These are phyloP conservation scores for Pseudopodoces humilis DNA, from an alignment of 2,113 vertebrate genomes.

Conservation along the genomic window DNA sequence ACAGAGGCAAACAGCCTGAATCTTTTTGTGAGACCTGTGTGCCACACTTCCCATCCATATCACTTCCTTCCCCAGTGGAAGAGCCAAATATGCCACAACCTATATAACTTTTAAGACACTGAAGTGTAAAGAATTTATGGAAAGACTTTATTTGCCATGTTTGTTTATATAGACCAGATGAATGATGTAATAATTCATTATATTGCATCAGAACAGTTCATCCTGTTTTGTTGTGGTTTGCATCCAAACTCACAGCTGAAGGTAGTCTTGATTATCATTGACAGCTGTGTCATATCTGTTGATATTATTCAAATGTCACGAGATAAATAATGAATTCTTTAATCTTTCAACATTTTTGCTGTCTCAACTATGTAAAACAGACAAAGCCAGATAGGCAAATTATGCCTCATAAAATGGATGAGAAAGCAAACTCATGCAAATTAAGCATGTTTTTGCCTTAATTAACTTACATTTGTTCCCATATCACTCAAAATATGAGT, in stretches of 20 bases:
- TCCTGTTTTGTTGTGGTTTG: slow-evolving; percentile 33
- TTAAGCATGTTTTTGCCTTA: neutral
- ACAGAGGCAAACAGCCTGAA: neutral
- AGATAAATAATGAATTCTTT: slow-evolving; percentile 34
- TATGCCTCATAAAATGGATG: neutral
- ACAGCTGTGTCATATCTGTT: slow-evolving; percentile 14
- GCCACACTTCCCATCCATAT: neutral
- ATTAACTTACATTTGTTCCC: neutral
- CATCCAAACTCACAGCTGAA: slow-evolving; percentile 44
- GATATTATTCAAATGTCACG: slow-evolving; percentile 5
- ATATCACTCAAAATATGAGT: neutral
- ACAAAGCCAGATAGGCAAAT: slow-evolving; percentile 5
- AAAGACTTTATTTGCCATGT: neutral
- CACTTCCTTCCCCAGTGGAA: neutral
- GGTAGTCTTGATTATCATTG: slow-evolving; percentile 28
- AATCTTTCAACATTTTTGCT: slow-evolving; percentile 38
- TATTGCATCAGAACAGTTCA: slow-evolving; percentile 10
- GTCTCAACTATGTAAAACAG: neutral
- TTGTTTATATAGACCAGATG: neutral
- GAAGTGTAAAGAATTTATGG: neutral
- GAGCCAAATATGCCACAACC: neutral
- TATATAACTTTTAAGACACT: neutral
- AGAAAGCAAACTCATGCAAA: neutral
- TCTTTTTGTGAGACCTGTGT: neutral
- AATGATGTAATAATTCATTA: slow-evolving; percentile 38